Evolutionary conservation across 2,113 vertebrate genomes (phyloP).

Genomic region (Orycteropus afer): DNA sequence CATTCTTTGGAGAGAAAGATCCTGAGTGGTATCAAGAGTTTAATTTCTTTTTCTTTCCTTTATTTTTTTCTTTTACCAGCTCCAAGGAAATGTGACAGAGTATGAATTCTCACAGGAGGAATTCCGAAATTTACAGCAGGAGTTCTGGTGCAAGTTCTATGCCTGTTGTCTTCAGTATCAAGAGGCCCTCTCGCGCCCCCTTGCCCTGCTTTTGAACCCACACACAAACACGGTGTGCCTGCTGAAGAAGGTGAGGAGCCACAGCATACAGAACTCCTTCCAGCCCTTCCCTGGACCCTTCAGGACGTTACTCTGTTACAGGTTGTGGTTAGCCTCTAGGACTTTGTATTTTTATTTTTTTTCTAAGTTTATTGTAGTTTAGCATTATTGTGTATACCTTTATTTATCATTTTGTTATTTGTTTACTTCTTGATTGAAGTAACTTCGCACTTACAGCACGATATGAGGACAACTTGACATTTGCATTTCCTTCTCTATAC

Average conservation of each 20-base stretch:
- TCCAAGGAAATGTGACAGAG: slow-evolving; percentile 94
- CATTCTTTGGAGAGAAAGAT: not conserved
- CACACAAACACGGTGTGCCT: slow-evolving; percentile 92
- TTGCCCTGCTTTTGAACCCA: slow-evolving; percentile 91
- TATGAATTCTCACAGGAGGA: slow-evolving; percentile 96
- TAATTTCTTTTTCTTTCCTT: not conserved
- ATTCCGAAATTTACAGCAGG: slow-evolving; percentile 94
- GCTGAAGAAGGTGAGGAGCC: slow-evolving; percentile 92
- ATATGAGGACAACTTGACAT: too few relatives aligned
- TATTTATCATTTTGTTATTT: not conserved
- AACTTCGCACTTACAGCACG: not conserved
- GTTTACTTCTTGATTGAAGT: not conserved
- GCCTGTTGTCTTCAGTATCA: slow-evolving; percentile 97
- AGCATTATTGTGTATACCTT: not conserved
- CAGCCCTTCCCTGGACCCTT: not conserved
- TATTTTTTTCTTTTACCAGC: slow-evolving; percentile 79
- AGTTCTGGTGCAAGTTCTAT: slow-evolving; percentile 98
- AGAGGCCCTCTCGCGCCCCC: slow-evolving; percentile 91
- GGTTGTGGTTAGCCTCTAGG: not conserved
- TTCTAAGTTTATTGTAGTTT: not conserved
- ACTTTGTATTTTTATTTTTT: not conserved
- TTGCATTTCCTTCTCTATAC: not conserved
- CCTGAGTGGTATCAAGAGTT: not conserved
- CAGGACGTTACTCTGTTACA: not conserved
- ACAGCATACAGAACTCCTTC: not conserved